Evolutionary conservation across 2,888 invertebrate genomes (phyloP), one percentile per base, ranked within the genome.

Genomic region (Cantharis lateralis): DNA sequence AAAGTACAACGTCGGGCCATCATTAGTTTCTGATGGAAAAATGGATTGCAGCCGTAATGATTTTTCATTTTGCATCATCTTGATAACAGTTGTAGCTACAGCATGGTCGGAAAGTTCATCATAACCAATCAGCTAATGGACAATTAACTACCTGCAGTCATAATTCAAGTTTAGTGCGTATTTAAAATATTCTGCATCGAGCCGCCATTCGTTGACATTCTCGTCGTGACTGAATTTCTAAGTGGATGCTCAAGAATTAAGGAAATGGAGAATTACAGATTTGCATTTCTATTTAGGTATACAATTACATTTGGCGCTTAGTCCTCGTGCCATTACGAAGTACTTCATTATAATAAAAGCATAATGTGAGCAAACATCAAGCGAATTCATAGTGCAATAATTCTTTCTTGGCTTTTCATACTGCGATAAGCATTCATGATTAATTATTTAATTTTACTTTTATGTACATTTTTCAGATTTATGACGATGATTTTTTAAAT

Each of bases 181-280:
- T 48, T 48, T n/a, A 48, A 48, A 48, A 48, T n/a, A 11, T 48
- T 48, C 48, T 48, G 7, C n/a, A 48, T 48, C 48, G 48, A 48
- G n/a, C 48, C 48, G 10, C 13, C 48, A 28, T 28, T 28, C 48
- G n/a, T 10, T 66, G 48, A 24, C 68, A 28, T 71, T 66, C 24
- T 66, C 28, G 13, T 68, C 73, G 73, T 68, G 73, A 73, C 68
- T 68, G 48, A 73, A 73, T 62, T 73, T 63, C 66, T 73, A 73
- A 73, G 24, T 68, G 68, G n/a, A 26, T n/a, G 70, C 20, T 66
- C 24, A 71, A 63, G 63, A 62, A 66, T 61, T 18, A 66, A 72
- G 68, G 72, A 72, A 71, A 15, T 68, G 15, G 68, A 62, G 73
- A 68, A 73, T 68, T 73, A 15, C 62, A 28, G 68, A 73, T 73